A percentile compares a stretch with the other conserved stretches of the same genome.
Conservation (phyloP, 2,113 vertebrate genomes). For the Barnardius zonarius region DNA sequence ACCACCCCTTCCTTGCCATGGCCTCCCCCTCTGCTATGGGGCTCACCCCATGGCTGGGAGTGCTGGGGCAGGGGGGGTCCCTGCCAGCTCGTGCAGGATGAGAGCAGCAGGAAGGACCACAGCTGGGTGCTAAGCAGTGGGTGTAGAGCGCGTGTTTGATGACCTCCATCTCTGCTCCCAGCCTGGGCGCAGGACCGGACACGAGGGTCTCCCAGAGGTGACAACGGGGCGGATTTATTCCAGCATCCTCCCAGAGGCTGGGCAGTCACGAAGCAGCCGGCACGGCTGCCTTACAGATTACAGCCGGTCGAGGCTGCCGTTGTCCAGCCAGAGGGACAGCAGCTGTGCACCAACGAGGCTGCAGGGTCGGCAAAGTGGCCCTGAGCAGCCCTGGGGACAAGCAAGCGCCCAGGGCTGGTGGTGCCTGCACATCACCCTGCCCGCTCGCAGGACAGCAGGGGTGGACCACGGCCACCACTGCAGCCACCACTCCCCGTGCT, state of each 20-base stretch:
- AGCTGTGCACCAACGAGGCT: neutral
- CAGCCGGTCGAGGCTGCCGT: neutral
- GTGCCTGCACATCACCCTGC: neutral
- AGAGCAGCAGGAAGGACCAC: neutral
- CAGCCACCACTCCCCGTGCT: slow-evolving; percentile 33
- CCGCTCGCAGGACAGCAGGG: neutral
- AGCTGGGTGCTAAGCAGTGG: neutral
- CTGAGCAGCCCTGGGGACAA: neutral
- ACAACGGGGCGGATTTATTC: neutral
- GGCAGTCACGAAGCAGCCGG: neutral
- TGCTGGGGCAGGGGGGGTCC: neutral
- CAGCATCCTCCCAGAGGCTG: neutral
- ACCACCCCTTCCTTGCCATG: neutral
- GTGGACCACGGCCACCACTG: neutral
- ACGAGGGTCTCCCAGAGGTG: neutral
- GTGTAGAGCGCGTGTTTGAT: neutral
- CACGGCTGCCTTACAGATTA: neutral
- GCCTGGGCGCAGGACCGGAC: neutral
- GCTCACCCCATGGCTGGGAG: neutral
- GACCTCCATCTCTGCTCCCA: neutral
- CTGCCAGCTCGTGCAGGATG: neutral
- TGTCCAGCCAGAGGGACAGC: neutral
- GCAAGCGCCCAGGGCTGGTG: neutral
- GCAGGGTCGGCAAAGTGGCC: neutral
- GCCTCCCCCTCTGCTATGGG: neutral